Evolutionary conservation across 1,140 invertebrate genomes (phyloP).

Genomic region (Trigoniulus corallinus): DNA sequence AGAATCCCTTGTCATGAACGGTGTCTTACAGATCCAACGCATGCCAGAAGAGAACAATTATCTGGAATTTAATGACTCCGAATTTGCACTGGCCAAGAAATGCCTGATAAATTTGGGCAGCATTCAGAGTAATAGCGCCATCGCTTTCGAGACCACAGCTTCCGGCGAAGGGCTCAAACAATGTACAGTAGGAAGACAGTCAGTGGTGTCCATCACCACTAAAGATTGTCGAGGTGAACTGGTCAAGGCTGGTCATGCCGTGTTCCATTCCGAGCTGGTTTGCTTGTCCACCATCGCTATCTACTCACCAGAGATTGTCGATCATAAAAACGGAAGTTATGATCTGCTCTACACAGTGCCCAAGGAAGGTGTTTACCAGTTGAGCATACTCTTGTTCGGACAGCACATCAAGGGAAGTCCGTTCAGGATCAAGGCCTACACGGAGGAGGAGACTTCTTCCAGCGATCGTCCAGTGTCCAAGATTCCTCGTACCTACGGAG

Average conservation of each 20-base stretch:
- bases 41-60: slow-evolving; percentile 30
- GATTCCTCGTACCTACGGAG: slow-evolving; percentile 15
- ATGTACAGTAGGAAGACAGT: slow-evolving; percentile 21
- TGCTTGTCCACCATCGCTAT: slow-evolving; percentile 8
- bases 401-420: slow-evolving; percentile 26
- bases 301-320: slow-evolving; percentile 23
- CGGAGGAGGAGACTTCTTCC: slow-evolving; percentile 16
- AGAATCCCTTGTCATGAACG: neutral
- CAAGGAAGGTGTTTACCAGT: slow-evolving; percentile 24
- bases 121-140: slow-evolving; percentile 27
- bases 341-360: slow-evolving; percentile 28
- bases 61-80: slow-evolving; percentile 23
- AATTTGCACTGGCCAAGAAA: slow-evolving; percentile 22
- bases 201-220: slow-evolving; percentile 25
- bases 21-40: slow-evolving; percentile 4
- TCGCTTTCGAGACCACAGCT: slow-evolving; percentile 28
- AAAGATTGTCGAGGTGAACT: slow-evolving; percentile 27
- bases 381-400: slow-evolving; percentile 29
- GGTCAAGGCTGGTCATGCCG: slow-evolving; percentile 17
- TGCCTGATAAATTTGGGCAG: slow-evolving; percentile 23
- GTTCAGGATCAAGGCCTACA: slow-evolving; percentile 11
- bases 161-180: slow-evolving; percentile 29
- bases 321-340: slow-evolving; percentile 32
- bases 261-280: neutral
- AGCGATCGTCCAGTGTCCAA: slow-evolving; percentile 18